Evolutionary conservation across 2,888 invertebrate species (phyloP), one percentile per base, ranked within the genome.

Genomic region (Diaphora mendica): DNA sequence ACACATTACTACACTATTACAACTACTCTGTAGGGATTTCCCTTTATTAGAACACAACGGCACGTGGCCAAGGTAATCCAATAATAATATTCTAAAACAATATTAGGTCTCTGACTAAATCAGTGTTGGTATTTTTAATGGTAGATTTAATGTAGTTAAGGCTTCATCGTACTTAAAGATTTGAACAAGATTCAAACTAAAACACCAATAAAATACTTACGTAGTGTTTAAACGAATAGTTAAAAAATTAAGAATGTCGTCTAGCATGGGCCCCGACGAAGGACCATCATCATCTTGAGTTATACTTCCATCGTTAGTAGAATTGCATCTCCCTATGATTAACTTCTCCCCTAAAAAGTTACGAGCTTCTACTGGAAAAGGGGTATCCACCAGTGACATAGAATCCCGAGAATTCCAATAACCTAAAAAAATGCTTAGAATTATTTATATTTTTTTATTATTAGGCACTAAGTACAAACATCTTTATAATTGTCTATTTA

Each of bases 241-340:
- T 13, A 96, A 86, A 79, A 95, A 96, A 72, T 92, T 91, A 0
- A 96, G 91, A 3, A 96, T 92, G 70, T 96, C 96, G 48, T 94
- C 93, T 26, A 96, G 88, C 55, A 96, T 91, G 1, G 92, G 94
- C 0, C 96, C 95, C 0, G 94, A 91, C 0, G 96, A 91, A 0
- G 94, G 91, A 0, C 94, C 95, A 15, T 95, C 95, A n/a, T 94
- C 93, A 17, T 96, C 96, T 4, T 91, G 85, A 0, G 89, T 84
- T 1, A 89, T 86, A 1, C 87, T 78, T 0, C 91, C 92, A n/a
- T 93, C 92, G 1, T 87, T 91, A 0, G 92, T 91, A 7, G 92
- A 93, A 82, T 94, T 96, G 48, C 95, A 96, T 23, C 95, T 90
- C 5, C 96, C 96, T 55, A 96, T 93, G 42, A 94, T 86, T 67